These are phyloP conservation scores for Coendou prehensilis DNA, from an alignment of 2,797 vertebrate genomes.

Conservation along the genomic window DNA sequence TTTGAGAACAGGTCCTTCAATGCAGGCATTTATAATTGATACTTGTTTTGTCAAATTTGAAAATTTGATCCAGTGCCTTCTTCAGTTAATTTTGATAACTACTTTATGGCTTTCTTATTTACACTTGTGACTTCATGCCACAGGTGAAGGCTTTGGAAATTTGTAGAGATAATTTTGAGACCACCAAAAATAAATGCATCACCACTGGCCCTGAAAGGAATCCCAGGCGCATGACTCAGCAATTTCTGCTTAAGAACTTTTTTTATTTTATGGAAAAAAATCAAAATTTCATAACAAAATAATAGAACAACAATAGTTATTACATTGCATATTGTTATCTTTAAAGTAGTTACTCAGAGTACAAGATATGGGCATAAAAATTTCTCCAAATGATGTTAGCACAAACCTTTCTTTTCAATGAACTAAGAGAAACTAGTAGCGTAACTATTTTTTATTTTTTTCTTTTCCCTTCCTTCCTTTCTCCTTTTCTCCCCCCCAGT, in stretches of 20 bases:
- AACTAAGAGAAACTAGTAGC: not conserved
- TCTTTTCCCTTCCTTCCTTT: not conserved
- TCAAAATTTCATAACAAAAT: not conserved
- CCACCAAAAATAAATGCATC: not conserved
- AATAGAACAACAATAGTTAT: not conserved
- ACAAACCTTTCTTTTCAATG: not conserved
- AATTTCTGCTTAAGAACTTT: not conserved
- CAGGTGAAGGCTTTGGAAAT: constrained; percentile 5
- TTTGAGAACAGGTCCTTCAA: not conserved
- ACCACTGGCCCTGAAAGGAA: not conserved
- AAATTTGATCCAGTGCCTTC: not conserved
- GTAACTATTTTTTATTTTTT: not conserved
- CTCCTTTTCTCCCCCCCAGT: not conserved
- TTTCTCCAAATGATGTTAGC: not conserved
- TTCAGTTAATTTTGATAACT: constrained; percentile 29
- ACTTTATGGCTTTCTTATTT: not conserved
- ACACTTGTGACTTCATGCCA: not conserved
- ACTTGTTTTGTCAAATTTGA: constrained; percentile 42
- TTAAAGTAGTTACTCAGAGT: not conserved
- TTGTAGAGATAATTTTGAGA: not conserved
- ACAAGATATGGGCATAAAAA: not conserved
- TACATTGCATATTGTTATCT: not conserved
- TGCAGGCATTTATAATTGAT: not conserved
- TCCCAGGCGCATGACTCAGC: not conserved
- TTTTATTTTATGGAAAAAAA: not conserved